Percentiles rank a stretch among this genome's conserved stretches.
phyloP scores from a whole-genome alignment of 2,888 invertebrate species.

The Folsomia candida region DNA sequence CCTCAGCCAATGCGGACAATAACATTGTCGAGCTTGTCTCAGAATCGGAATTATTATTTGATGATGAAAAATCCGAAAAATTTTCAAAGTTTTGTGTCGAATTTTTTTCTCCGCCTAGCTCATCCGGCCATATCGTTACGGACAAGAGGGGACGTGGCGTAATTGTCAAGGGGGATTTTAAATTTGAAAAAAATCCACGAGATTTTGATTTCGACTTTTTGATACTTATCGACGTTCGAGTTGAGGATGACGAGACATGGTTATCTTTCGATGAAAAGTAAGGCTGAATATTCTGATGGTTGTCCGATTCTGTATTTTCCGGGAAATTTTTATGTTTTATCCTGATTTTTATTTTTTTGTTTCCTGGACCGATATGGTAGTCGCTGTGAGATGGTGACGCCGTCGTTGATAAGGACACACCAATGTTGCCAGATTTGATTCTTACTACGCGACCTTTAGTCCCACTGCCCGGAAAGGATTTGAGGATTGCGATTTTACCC shows the following conservation, averaged over 20 bases:
- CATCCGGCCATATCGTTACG: constrained; percentile 16
- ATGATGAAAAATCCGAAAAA: neutral
- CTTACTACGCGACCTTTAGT: neutral
- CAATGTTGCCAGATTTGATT: neutral
- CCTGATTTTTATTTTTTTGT: neutral
- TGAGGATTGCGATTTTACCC: neutral
- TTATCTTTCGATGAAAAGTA: neutral
- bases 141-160: constrained; percentile 28
- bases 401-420: neutral
- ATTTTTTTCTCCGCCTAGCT: neutral
- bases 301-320: neutral
- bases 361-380: too few relatives aligned
- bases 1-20: constrained; percentile 14
- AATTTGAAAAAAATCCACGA: neutral
- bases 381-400: neutral
- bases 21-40: constrained; percentile 6
- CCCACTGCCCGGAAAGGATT: neutral
- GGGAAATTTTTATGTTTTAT: neutral
- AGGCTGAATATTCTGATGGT: neutral
- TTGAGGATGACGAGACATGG: neutral
- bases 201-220: neutral
- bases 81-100: neutral
- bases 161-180: neutral
- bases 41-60: constrained; percentile 8
- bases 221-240: neutral